phyloP scores from a whole-genome alignment of 2,113 vertebrate species.

The Ramphastos sulfuratus region DNA sequence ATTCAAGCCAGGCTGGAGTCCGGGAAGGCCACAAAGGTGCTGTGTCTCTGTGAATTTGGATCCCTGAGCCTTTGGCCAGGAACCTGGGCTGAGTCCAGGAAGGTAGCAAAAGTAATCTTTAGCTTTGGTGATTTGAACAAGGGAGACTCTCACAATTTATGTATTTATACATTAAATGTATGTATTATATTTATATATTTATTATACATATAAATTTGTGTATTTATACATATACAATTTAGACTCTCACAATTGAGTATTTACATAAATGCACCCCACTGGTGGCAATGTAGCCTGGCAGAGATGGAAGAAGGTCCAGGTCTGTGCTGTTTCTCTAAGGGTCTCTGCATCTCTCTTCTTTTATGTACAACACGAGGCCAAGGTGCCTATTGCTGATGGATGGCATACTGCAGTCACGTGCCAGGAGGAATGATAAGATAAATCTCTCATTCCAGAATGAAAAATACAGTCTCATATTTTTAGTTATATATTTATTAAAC shows the following conservation, averaged over 20 bases:
- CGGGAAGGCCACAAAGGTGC: too few relatives aligned
- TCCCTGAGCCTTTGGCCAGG: too few relatives aligned
- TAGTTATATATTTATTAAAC: background rate
- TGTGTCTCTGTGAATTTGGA: too few relatives aligned
- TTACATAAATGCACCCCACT: background rate
- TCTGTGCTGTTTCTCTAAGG: background rate
- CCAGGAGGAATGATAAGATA: background rate
- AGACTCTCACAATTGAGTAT: too few relatives aligned
- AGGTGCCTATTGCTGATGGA: background rate
- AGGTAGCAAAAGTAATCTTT: too few relatives aligned
- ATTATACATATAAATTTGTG: background rate
- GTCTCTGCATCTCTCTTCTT: background rate
- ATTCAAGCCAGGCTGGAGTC: too few relatives aligned
- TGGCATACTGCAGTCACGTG: rapidly evolving
- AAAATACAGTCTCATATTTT: background rate
- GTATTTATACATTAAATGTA: too few relatives aligned
- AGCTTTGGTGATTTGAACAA: too few relatives aligned
- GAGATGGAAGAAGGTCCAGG: background rate
- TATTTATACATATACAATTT: too few relatives aligned
- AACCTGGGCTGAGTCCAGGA: too few relatives aligned
- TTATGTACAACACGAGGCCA: background rate
- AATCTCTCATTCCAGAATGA: background rate
- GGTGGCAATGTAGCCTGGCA: background rate
- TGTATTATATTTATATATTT: too few relatives aligned
- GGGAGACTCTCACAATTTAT: too few relatives aligned